Evolutionary conservation across 1,140 invertebrate species (phyloP).

Genomic region (Drosophila grimshawi): DNA sequence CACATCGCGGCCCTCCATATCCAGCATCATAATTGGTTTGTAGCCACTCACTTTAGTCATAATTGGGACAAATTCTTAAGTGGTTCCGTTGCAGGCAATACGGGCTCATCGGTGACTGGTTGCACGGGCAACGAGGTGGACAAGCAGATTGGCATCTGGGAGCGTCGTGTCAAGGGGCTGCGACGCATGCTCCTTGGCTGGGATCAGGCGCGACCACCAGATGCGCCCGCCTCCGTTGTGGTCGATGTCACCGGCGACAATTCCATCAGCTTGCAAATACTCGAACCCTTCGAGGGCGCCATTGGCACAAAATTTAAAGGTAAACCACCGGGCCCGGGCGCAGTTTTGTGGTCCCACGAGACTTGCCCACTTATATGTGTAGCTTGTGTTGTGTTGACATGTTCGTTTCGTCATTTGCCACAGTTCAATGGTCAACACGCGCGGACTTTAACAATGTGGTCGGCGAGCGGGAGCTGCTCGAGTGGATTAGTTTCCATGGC

Average conservation of each 20-base stretch:
- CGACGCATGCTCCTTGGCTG: conserved; percentile 88
- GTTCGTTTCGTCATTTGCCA: conserved; percentile 68
- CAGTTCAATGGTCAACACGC: conserved; percentile 94
- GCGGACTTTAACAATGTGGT: conserved; percentile 92
- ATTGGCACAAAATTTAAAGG: conserved; percentile 96
- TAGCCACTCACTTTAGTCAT: not conserved
- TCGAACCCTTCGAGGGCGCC: conserved; percentile 86
- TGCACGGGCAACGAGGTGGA: conserved; percentile 91
- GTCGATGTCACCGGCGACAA: conserved; percentile 93
- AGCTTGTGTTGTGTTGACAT: conserved; percentile 3
- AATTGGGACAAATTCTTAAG: conserved; percentile 21
- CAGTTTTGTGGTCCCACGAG: conserved; percentile 24
- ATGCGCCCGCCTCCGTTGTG: conserved; percentile 90
- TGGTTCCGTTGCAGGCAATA: conserved; percentile 66
- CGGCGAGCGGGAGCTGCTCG: conserved; percentile 91
- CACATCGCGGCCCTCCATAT: conserved; percentile 79
- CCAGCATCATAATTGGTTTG: conserved; percentile 84
- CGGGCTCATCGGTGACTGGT: conserved; percentile 86
- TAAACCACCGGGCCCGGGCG: conserved; percentile 78
- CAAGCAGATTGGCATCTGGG: conserved; percentile 94
- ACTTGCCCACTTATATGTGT: not conserved
- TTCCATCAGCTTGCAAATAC: conserved; percentile 89
- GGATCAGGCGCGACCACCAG: conserved; percentile 90
- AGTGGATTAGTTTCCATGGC: conserved; percentile 86
- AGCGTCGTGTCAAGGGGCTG: conserved; percentile 91